Percentiles rank a stretch among this genome's conserved stretches.
Evolutionary conservation across 2,888 invertebrate genomes (phyloP).

Genomic region (Gymnoscelis rufifasciata): DNA sequence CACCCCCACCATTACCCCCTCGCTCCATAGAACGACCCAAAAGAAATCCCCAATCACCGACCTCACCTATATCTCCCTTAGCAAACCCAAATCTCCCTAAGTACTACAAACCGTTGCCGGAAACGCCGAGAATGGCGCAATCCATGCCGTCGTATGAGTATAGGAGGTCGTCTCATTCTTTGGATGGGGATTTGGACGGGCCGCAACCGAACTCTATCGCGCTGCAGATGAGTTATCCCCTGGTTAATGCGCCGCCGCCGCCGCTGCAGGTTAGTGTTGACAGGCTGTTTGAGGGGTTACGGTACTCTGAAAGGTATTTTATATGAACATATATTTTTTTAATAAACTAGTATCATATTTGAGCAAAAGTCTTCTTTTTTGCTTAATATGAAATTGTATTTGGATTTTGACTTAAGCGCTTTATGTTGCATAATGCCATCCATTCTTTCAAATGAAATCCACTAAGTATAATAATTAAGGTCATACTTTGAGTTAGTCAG

Average conservation of each 20-base stretch:
- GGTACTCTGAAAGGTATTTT: too few species aligned
- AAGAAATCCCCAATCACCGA: slow-evolving; percentile 41
- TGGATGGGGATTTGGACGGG: slow-evolving; percentile 64
- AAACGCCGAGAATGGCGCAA: slow-evolving; percentile 48
- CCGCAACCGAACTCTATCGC: slow-evolving; percentile 80
- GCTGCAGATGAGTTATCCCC: slow-evolving; percentile 82
- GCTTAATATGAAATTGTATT: too few species aligned
- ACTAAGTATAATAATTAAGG: too few species aligned
- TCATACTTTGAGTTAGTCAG: too few species aligned
- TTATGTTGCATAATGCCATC: slow-evolving; percentile 15
- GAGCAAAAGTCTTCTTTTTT: too few species aligned
- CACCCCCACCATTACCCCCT: slow-evolving; percentile 63
- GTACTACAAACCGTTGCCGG: slow-evolving; percentile 43
- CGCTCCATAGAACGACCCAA: slow-evolving; percentile 53
- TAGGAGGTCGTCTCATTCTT: slow-evolving; percentile 58
- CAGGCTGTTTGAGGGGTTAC: too few species aligned
- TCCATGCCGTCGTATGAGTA: slow-evolving; percentile 56
- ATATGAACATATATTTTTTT: too few species aligned
- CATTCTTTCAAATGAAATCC: slow-evolving; percentile 11
- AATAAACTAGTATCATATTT: too few species aligned
- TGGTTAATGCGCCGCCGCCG: slow-evolving; percentile 78
- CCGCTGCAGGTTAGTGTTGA: slow-evolving; percentile 66
- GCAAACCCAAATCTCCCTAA: slow-evolving; percentile 31
- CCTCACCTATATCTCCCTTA: slow-evolving; percentile 5
- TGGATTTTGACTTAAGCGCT: too few species aligned